A percentile compares a stretch with the other conserved stretches of the same genome.
Conservation (phyloP, 2,113 vertebrate species). For the Amphiprion ocellaris region DNA sequence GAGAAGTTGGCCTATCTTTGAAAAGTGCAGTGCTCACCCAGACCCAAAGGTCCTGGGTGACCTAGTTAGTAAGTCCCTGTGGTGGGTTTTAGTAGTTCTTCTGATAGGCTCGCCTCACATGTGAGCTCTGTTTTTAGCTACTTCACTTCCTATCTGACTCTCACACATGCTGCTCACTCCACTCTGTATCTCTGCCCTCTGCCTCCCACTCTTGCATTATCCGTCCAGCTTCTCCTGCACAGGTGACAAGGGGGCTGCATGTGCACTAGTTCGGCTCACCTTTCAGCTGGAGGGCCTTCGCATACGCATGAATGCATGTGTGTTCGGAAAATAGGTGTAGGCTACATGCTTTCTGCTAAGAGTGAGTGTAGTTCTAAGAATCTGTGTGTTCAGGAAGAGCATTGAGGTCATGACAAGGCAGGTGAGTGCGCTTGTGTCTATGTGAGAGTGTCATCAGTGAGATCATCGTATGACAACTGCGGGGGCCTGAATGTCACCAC, state of each 20-base stretch:
- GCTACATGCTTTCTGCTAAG: constrained; percentile 55
- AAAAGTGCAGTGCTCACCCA: constrained; percentile 69
- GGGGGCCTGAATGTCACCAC: constrained; percentile 65
- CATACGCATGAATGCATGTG: neutral
- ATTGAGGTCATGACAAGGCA: constrained; percentile 60
- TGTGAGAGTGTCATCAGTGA: constrained; percentile 52
- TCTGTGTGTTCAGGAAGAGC: constrained; percentile 55
- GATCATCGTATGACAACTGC: constrained; percentile 60
- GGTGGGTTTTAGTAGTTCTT: constrained; percentile 68
- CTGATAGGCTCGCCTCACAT: constrained; percentile 66
- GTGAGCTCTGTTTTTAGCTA: constrained; percentile 72
- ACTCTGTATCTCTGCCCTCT: constrained; percentile 40
- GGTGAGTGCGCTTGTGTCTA: constrained; percentile 40
- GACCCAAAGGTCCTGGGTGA: constrained; percentile 74
- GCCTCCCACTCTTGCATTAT: constrained; percentile 57
- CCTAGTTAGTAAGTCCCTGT: constrained; percentile 77
- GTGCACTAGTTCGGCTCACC: constrained; percentile 24
- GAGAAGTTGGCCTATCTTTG: constrained; percentile 60
- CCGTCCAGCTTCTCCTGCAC: constrained; percentile 41
- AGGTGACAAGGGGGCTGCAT: constrained; percentile 43
- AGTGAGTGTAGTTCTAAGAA: constrained; percentile 61
- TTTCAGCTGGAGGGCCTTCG: constrained; percentile 11
- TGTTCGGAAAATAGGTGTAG: constrained; percentile 42
- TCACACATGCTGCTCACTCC: constrained; percentile 29
- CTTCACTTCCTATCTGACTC: constrained; percentile 73